Evolutionary conservation across 2,888 invertebrate genomes (phyloP), one percentile per base, ranked within the genome.

Genomic region (Heliconius ismenius): DNA sequence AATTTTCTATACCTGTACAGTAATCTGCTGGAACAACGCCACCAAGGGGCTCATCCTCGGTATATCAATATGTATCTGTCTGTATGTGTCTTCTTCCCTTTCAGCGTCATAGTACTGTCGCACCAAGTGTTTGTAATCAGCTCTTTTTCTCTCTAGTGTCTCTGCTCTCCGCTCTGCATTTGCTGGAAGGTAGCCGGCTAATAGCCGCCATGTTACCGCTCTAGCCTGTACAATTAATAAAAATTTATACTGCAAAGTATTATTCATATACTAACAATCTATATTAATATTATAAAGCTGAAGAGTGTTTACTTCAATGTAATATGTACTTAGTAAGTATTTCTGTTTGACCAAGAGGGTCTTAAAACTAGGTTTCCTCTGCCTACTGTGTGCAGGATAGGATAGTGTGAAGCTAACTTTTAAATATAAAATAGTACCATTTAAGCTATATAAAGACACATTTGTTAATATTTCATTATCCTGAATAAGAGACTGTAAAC

Each of bases 21-120:
- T 96, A 82, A 96, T 95, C 92, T 99, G 99, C 91, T 99, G 99
- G 92, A 99, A 99, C 82, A 99, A 95, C 54, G 98, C 97, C 81
- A 99, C 98, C 78, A 98, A 95, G 10, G 99, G 99, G 89, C 99
- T 99, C 99, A 99, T 99, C 86, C 99, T 95, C 76, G 99, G 99
- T 91, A 99, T 99, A 92, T 99, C 99, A 86, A 99, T 99, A 92
- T 99, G 99, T 91, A 99, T 99, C 96, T 95, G 93, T 64, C 93
- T 81, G 94, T 99, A 99, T 32, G 99, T 99, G 87, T 99, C 99
- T 86, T 98, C 98, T 84, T 96, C 96, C 73, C 95, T 86, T 84
- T 97, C 97, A 1, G 97, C 97, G 86, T 98, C 98, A 90, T 99
- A 99, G 95, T 99, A 99, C 91, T 99, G 99, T 81, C 97, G 96